Percentiles rank a stretch among this genome's conserved stretches.
Conservation (phyloP, 2,113 vertebrate genomes). For the Amazona guildingii region DNA sequence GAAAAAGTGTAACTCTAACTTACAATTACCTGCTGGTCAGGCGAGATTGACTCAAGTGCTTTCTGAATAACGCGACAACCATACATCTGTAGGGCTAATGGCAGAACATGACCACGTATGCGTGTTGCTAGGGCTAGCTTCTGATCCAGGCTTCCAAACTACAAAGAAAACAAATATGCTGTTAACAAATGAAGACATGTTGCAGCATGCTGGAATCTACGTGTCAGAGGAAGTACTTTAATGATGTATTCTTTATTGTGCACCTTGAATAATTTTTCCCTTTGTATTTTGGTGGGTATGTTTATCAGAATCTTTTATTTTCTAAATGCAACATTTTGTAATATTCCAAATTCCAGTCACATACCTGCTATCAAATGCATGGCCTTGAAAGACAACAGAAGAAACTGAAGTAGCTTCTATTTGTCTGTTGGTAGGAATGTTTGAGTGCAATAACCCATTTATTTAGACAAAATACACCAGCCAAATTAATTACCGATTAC, state of each 20-base stretch:
- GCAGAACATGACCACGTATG: slow-evolving; percentile 93
- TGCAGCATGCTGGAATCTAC: background rate
- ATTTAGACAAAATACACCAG: background rate
- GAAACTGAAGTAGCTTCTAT: background rate
- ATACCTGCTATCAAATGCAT: background rate
- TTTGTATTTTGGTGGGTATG: background rate
- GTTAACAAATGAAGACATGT: background rate
- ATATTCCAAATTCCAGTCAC: background rate
- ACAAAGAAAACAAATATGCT: slow-evolving; percentile 8
- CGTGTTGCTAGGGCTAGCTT: slow-evolving; percentile 92
- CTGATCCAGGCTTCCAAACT: slow-evolving; percentile 97
- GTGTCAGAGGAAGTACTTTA: background rate
- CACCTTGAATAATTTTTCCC: background rate
- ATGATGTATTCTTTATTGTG: background rate
- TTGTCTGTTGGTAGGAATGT: background rate
- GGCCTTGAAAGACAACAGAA: background rate
- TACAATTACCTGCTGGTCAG: slow-evolving; percentile 99
- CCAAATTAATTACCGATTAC: background rate
- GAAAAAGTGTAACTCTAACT: slow-evolving; percentile 79
- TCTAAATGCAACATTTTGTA: background rate
- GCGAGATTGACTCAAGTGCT: slow-evolving; percentile 95
- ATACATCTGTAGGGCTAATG: slow-evolving; percentile 94
- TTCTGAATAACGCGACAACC: slow-evolving; percentile 97
- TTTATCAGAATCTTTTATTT: background rate
- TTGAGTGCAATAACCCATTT: background rate